Base-by-base conservation (phyloP, 2,797 vertebrate species). In the Clarias laeviceps region DNA sequence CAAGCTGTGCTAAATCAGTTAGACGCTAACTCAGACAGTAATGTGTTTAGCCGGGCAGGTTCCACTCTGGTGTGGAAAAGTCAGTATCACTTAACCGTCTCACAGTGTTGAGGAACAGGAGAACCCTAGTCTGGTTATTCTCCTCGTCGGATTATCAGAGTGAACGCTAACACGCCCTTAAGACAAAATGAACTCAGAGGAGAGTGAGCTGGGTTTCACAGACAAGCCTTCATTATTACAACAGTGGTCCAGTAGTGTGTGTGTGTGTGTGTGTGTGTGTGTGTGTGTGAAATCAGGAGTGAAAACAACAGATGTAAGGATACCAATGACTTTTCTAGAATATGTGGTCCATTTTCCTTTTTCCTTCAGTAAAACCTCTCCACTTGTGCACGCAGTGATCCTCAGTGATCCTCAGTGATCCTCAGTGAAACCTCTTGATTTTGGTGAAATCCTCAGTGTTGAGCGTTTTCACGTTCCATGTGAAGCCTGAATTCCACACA, bases 61-160 rank as follows among this genome's bases (percentile, higher is more conserved):
- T 32, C n/a, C 18, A 32, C 66, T 40, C 54, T 85, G 77, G 27
- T 64, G 64, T 45, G 64, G 32, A 56, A 59, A 68, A 80, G 32
- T 37, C 54, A 34, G 29, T 68, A 68, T 56, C 50, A n/a, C 54
- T 20, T 72, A 32, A 34, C 27, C 29, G 6, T 22, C 56, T 77
- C 50, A 34, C 54, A 6, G 56, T 2, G 18, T 20, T 1, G n/a
- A 11, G 17, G 54, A 32, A 59, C 18, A 79, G 22, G 11, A 15
- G 32, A 27, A 79, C 22, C 18, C 1, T 0, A 62, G 20, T 32
- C 22, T 56, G 69, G 37, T 15, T 14, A 14, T 57, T 11, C 3
- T 56, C 50, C 14, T 9, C 3, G 5, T 54, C 8, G 20, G 17
- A 14, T 8, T 9, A 70, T 45, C 14, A 6, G 37, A 27, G 70